Percentiles rank a stretch among this genome's conserved stretches.
These are phyloP conservation scores for Boloria euphrosyne DNA, from an alignment of 2,888 invertebrate genomes.

Conservation along the genomic window DNA sequence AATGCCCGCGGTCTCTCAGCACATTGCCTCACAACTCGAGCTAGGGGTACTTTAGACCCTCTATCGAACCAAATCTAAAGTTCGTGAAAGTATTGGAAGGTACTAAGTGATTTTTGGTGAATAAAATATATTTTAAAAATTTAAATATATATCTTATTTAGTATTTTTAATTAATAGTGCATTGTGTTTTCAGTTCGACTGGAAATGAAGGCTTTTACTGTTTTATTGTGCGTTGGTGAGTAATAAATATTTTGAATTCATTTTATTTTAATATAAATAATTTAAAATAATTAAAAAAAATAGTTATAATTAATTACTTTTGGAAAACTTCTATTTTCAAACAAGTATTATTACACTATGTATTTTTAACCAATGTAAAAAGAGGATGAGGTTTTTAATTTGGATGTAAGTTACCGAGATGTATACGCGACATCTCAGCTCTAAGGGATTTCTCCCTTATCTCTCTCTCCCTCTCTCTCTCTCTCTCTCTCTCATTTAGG, in stretches of 20 bases:
- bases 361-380: too few relatives aligned
- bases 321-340: too few relatives aligned
- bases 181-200: slow-evolving; percentile 74
- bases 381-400: too few relatives aligned
- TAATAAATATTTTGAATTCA: neutral
- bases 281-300: too few relatives aligned
- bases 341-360: too few relatives aligned
- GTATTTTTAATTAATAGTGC: slow-evolving; percentile 31
- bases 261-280: neutral
- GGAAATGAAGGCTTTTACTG: slow-evolving; percentile 65
- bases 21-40: slow-evolving; percentile 71
- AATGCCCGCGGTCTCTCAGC: slow-evolving; percentile 51
- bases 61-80: slow-evolving; percentile 46
- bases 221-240: slow-evolving; percentile 70
- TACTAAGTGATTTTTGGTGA: slow-evolving; percentile 40
- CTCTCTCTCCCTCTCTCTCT: too few relatives aligned
- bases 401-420: too few relatives aligned
- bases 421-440: too few relatives aligned
- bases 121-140: slow-evolving; percentile 34
- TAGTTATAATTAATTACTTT: too few relatives aligned
- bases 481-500: too few relatives aligned
- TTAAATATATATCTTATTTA: slow-evolving; percentile 39
- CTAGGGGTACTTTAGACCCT: slow-evolving; percentile 62
- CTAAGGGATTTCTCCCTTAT: too few relatives aligned
- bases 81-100: slow-evolving; percentile 75